These are phyloP conservation scores for Temnothorax ravouxi DNA, from an alignment of 2,888 invertebrate species.

Conservation along the genomic window DNA sequence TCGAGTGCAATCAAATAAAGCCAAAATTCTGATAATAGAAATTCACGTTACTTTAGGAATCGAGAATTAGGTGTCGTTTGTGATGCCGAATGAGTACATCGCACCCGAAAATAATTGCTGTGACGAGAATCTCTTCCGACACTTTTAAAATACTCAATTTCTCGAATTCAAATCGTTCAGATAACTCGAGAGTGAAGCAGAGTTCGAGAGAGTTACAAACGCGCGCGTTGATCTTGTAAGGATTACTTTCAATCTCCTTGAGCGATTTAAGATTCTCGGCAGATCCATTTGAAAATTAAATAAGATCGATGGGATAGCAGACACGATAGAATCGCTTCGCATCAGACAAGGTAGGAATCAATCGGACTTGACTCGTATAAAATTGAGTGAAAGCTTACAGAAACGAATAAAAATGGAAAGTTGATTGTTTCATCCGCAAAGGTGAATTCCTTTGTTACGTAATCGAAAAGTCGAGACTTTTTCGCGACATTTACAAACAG, in stretches of 20 bases:
- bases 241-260: conserved; percentile 56
- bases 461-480: not conserved
- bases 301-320: conserved; percentile 48
- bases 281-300: conserved; percentile 58
- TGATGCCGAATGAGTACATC: not conserved
- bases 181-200: conserved; percentile 11
- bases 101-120: conserved; percentile 23
- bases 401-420: conserved; percentile 38
- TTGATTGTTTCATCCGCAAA: conserved; percentile 32
- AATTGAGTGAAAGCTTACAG: conserved; percentile 31
- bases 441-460: not conserved
- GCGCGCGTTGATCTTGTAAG: conserved; percentile 51
- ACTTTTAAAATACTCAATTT: conserved; percentile 22
- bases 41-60: conserved; percentile 6
- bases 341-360: conserved; percentile 47
- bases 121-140: conserved; percentile 15
- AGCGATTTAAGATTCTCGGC: conserved; percentile 55
- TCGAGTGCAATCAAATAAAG: conserved; percentile 5
- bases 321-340: conserved; percentile 24
- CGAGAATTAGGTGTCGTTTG: not conserved
- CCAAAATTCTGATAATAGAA: not conserved
- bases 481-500: not conserved
- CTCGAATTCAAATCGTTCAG: conserved; percentile 40
- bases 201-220: conserved; percentile 43
- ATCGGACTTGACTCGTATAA: conserved; percentile 46